A percentile compares a stretch with the other conserved stretches of the same genome.
Conservation (phyloP, 2,888 invertebrate genomes). For the Epinotia nisella region DNA sequence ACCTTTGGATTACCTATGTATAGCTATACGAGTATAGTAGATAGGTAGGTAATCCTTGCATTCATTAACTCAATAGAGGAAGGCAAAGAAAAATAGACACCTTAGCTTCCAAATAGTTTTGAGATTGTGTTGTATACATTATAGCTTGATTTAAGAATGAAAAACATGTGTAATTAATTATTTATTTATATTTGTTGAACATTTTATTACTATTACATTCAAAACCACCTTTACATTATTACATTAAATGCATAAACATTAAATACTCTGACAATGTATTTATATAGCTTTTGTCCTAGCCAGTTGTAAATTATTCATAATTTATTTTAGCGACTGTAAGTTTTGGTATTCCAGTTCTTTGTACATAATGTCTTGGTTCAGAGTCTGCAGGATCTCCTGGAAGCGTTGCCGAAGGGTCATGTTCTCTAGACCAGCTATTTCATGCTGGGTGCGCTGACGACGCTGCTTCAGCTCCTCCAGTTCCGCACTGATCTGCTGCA, state of each 20-base stretch:
- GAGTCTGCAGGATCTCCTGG: constrained; percentile 89
- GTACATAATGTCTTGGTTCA: constrained; percentile 89
- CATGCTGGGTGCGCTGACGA: constrained; percentile 89
- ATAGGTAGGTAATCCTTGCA: no score
- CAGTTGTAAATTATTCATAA: constrained; percentile 15
- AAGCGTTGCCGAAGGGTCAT: constrained; percentile 91
- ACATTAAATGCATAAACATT: constrained; percentile 19
- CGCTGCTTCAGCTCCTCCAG: constrained; percentile 88
- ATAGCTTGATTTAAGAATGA: neutral
- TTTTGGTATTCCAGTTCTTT: constrained; percentile 85
- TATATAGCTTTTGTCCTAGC: neutral
- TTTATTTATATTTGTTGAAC: neutral
- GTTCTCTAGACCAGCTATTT: constrained; percentile 92
- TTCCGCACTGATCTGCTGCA: constrained; percentile 88
- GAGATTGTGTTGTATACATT: no score
- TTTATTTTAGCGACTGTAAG: constrained; percentile 45
- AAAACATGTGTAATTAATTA: neutral
- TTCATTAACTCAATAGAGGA: neutral
- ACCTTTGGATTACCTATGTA: no score
- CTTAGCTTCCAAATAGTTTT: no score
- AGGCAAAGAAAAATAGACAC: neutral
- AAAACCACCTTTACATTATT: constrained; percentile 9
- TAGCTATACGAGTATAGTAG: no score
- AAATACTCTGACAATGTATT: constrained; percentile 2
- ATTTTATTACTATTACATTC: neutral